Evolutionary conservation across 2,888 invertebrate genomes (phyloP), one percentile per base, ranked within the genome.

Genomic region (Lapara coniferarum): DNA sequence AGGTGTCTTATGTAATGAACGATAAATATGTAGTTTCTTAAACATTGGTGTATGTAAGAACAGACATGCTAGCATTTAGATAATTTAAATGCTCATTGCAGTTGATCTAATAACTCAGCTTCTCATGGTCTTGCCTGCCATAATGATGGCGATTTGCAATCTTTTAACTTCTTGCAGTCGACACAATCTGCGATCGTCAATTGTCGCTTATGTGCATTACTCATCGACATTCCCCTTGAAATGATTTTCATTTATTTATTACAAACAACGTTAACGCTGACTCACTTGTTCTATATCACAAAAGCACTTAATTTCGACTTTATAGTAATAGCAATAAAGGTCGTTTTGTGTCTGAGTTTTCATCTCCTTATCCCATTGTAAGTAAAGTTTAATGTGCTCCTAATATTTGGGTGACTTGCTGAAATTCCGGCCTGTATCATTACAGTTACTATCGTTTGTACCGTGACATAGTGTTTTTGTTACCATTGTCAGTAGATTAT

Each of bases 401-500:
- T 82, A 81, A 83, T 81, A 81, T 78, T 77, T 73, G 74, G 71
- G 72, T 83, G 83, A 83, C 81, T 80, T 66, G 73, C 77, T 72
- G 73, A 75, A 78, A 77, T 68, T 73, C 71, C 66, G 55, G 68
- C 71, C 71, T 80, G 75, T 80, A 80, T 77, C 78, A 76, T 76
- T 72, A 71, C 66, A 49, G 66, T 72, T 72, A 53, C 69, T 72
- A 71, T 72, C 70, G 71, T 75, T 75, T 70, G 71, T 72, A 67
- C 69, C 74, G 73, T 77, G 77, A 78, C 75, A 74, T 71, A 71
- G 77, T 73, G 75, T 74, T 78, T 77, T 75, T 70, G 70, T 73
- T 67, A 68, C 55, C 30, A 69, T 66, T 66, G 69, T 69, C 69
- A 56, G 69, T 25, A 69, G 57, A 69, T 66, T 66, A 69, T 69